Conservation (phyloP, 2,113 vertebrate genomes). For the Oryzias curvinotus region DNA sequence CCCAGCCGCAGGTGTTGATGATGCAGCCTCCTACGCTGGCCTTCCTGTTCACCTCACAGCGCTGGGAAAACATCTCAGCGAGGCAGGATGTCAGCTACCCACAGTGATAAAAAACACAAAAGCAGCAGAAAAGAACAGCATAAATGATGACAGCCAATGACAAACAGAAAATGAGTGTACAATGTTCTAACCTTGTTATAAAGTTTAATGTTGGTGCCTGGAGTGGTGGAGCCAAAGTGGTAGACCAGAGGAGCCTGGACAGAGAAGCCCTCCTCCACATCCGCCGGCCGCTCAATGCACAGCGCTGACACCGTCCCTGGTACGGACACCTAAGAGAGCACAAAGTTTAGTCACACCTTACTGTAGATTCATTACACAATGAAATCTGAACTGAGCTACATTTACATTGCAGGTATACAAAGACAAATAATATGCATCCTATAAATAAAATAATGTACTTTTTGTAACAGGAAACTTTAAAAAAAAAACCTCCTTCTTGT, state of each 20-base stretch:
- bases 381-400: background rate
- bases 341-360: background rate
- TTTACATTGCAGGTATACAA: background rate
- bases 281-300: conserved; percentile 93
- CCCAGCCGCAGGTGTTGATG: conserved; percentile 98
- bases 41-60: conserved; percentile 93
- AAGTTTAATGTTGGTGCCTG: conserved; percentile 97
- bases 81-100: conserved; percentile 89
- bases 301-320: conserved; percentile 94
- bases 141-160: background rate
- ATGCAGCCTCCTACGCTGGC: conserved; percentile 94
- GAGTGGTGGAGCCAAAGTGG: conserved; percentile 96
- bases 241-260: conserved; percentile 97
- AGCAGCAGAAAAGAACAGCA: background rate
- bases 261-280: conserved; percentile 96
- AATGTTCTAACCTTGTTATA: conserved; percentile 90
- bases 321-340: conserved; percentile 81
- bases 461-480: background rate
- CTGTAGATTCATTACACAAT: background rate
- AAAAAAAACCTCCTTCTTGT: too few relatives aligned
- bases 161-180: background rate
- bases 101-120: background rate
- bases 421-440: background rate
- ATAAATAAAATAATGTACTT: background rate
- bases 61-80: conserved; percentile 93